Percentiles rank a stretch among this genome's conserved stretches.
Conservation (phyloP, 2,888 invertebrate species). For the Mythimna loreyi region DNA sequence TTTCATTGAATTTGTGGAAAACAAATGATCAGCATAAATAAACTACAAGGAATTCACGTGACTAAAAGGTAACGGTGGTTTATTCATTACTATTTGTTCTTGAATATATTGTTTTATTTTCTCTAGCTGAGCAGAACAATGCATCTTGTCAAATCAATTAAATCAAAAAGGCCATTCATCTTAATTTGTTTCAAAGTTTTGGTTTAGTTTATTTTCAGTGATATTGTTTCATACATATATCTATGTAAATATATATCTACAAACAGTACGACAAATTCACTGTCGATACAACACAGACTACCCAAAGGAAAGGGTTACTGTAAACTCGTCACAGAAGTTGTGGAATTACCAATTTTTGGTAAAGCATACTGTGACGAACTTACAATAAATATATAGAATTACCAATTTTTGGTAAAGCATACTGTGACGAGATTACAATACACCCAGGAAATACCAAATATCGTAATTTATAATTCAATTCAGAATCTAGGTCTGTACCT, state of each 20-base stretch:
- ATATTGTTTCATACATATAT: neutral
- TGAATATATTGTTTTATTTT: neutral
- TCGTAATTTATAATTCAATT: neutral
- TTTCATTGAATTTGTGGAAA: too few relatives aligned
- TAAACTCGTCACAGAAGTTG: too few relatives aligned
- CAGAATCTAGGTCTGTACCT: neutral
- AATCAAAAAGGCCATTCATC: constrained; percentile 3
- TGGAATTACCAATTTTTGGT: too few relatives aligned
- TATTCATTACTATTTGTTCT: neutral
- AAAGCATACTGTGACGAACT: too few relatives aligned
- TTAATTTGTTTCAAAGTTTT: neutral
- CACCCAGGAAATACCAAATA: too few relatives aligned
- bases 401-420: too few relatives aligned
- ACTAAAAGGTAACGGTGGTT: too few relatives aligned
- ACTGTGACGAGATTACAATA: too few relatives aligned
- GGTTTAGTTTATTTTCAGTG: neutral
- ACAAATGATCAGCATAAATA: too few relatives aligned
- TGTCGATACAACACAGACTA: neutral
- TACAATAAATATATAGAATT: too few relatives aligned
- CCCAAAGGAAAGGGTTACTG: too few relatives aligned
- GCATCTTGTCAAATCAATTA: constrained; percentile 12
- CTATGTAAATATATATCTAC: neutral
- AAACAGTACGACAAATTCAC: neutral
- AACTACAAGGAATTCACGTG: too few relatives aligned
- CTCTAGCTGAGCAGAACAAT: neutral